Evolutionary conservation across 37 sponge, comb jelly and placozoan species (phyloP), one percentile per base, ranked within the genome.

Genomic region (Mnemiopsis leidyi): DNA sequence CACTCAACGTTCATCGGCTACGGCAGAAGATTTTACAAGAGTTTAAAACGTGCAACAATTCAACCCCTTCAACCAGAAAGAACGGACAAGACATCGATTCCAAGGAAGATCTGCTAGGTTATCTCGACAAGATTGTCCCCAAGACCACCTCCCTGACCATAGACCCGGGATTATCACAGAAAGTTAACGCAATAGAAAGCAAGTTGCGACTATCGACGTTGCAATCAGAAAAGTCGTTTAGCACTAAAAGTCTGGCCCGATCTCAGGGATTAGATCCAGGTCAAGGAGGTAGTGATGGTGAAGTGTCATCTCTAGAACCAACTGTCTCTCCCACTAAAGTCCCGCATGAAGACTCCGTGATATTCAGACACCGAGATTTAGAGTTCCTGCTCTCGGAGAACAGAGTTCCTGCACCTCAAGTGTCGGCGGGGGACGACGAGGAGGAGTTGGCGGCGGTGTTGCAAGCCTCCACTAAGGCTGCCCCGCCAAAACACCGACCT

Each of bases 311-410:
- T 23, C 25, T 38, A 13, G 21, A 9, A 21, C 18, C 28, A n/a
- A 61, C 3, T 5, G 29, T 5, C 0, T 23, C 23, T 9, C 35
- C 38, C 1, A 3, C 2, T 13, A 35, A 82, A 30, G 3, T 23
- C 3, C 37, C 2, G 37, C 37, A 32, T 3, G 61, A 38, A 25
- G 79, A 77, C 79, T 77, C 79, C 20, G 40, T 40, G 0, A 40
- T 39, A 29, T 23, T 40, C 40, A 3, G 90, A 40, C 61, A 40
- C 26, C 40, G 61, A n/a, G 90, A 85, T 25, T 29, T 85, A 61
- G 90, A 85, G 48, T 85, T 85, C 48, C 61, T 85, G 39, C 90
- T 85, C 9, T 85, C 90, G 1, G 90, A 85, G 48, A 85, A 85
- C 90, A 38, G 90, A 26, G 40, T 38, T 2, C 40, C 90, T 5